These are phyloP conservation scores for Kryptolebias ocellatus DNA, from an alignment of 2,797 vertebrate genomes.

Conservation along the genomic window DNA sequence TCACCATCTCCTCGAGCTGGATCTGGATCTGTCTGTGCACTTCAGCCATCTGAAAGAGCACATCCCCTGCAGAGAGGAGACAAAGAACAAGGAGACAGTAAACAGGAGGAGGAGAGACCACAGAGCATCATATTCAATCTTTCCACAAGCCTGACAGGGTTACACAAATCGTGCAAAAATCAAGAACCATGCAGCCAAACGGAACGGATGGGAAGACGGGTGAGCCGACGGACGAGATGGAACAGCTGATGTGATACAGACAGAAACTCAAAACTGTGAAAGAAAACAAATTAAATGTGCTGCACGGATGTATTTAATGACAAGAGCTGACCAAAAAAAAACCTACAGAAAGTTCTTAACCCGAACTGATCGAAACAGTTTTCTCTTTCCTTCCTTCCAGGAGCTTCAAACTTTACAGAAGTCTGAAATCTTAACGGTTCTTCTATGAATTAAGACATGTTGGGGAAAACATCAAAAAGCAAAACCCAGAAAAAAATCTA, in stretches of 20 bases:
- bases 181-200: constrained; percentile 71
- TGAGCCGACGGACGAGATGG: constrained; percentile 57
- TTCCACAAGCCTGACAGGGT: constrained; percentile 26
- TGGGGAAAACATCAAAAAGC: constrained; percentile 48
- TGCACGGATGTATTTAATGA: constrained; percentile 25
- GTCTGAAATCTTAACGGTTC: neutral
- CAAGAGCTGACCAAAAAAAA: constrained; percentile 28
- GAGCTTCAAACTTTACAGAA: constrained; percentile 26
- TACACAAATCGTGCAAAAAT: constrained; percentile 64
- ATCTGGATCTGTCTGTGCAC: constrained; percentile 98
- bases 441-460: constrained; percentile 33
- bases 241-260: constrained; percentile 38
- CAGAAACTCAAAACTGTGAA: constrained; percentile 22
- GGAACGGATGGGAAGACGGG: constrained; percentile 61
- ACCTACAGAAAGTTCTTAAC: constrained; percentile 27
- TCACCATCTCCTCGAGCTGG: constrained; percentile 97
- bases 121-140: constrained; percentile 37
- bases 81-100: constrained; percentile 32
- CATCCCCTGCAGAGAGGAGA: constrained; percentile 86
- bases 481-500: constrained; percentile 37
- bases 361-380: constrained; percentile 5
- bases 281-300: constrained; percentile 35
- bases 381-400: constrained; percentile 4
- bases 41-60: constrained; percentile 99
- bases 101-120: constrained; percentile 16